A percentile compares a stretch with the other conserved stretches of the same genome.
phyloP scores from a whole-genome alignment of 2,113 vertebrate genomes.

The Erinaceus europaeus region DNA sequence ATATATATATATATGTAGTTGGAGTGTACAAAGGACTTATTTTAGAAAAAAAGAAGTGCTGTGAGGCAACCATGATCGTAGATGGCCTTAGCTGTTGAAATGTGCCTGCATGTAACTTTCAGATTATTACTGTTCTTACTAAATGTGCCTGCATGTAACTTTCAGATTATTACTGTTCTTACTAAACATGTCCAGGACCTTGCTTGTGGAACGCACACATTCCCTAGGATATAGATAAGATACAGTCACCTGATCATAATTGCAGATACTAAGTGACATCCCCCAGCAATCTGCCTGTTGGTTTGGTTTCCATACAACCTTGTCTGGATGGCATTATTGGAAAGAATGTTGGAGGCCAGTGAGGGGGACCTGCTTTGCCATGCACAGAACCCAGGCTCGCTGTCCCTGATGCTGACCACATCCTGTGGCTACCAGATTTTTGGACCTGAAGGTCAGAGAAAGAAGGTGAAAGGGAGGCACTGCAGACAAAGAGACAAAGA shows the following conservation, averaged over 20 bases:
- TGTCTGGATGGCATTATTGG: not conserved
- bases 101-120: not conserved
- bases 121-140: not conserved
- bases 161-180: too few relatives aligned
- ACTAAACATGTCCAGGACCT: not conserved
- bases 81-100: not conserved
- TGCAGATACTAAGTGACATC: not conserved
- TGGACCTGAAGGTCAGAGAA: conserved; percentile 45
- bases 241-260: not conserved
- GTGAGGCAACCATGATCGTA: not conserved
- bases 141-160: not conserved
- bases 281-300: not conserved
- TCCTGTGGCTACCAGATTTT: conserved; percentile 12
- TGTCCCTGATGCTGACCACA: conserved; percentile 29
- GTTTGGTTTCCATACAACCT: not conserved
- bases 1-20: not conserved
- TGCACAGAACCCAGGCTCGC: too few relatives aligned
- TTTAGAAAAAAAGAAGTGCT: not conserved
- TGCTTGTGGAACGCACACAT: not conserved
- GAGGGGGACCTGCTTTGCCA: too few relatives aligned
- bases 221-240: not conserved
- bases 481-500: conserved; percentile 6
- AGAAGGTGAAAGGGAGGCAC: conserved; percentile 5
- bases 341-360: conserved; percentile 17
- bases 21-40: not conserved